Conservation (phyloP, 2,797 vertebrate species). For the Chromobotia macracanthus region DNA sequence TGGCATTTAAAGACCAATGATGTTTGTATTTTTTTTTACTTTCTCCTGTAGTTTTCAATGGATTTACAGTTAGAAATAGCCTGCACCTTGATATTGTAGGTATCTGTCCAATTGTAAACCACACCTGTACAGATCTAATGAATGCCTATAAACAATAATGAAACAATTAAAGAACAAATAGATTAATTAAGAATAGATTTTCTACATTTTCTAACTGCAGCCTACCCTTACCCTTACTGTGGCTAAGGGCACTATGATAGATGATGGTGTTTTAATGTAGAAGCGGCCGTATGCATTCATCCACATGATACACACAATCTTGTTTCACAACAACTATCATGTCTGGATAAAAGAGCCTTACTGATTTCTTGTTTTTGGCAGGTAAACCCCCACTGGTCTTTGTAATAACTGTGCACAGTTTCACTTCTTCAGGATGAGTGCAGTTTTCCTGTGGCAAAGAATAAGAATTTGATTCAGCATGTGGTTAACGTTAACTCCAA, state of each 20-base stretch:
- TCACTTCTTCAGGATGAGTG: conserved; percentile 96
- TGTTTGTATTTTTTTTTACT: too few species aligned
- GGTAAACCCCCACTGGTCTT: conserved; percentile 97
- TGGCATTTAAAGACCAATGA: too few species aligned
- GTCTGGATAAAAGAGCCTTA: conserved; percentile 63
- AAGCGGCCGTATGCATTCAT: not conserved
- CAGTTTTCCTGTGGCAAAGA: conserved; percentile 83
- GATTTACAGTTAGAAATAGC: too few species aligned
- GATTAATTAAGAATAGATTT: too few species aligned
- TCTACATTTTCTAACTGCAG: not conserved
- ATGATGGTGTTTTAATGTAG: not conserved
- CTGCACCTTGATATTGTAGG: too few species aligned
- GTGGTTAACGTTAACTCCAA: not conserved
- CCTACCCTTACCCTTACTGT: not conserved
- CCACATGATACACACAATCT: not conserved
- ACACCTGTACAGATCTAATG: too few species aligned
- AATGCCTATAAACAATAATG: not conserved
- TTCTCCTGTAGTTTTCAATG: too few species aligned
- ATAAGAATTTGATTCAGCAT: conserved; percentile 47
- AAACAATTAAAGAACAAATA: too few species aligned
- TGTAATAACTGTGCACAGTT: conserved; percentile 93
- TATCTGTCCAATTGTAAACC: too few species aligned
- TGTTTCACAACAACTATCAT: not conserved
- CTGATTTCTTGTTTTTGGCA: conserved; percentile 94
- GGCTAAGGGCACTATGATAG: not conserved